These are phyloP conservation scores for Drosophila emarginata DNA, from an alignment of 2,888 invertebrate species.

Conservation along the genomic window DNA sequence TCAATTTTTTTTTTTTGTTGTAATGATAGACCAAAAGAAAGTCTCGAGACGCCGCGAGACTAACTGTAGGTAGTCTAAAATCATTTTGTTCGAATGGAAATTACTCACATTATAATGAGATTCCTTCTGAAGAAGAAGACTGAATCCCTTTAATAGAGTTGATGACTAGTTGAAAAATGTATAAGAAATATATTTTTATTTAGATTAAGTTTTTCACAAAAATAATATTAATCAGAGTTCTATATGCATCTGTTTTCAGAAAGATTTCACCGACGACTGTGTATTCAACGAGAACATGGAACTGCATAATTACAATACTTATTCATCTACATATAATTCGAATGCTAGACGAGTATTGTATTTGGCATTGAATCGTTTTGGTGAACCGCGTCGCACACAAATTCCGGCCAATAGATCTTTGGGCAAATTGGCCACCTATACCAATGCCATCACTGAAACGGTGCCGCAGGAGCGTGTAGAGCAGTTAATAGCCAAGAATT, in stretches of 20 bases:
- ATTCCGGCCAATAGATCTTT: constrained; percentile 87
- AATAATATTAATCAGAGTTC: constrained; percentile 75
- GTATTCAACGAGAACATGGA: constrained; percentile 94
- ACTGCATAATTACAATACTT: constrained; percentile 93
- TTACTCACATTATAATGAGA: constrained; percentile 1
- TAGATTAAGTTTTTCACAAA: constrained; percentile 32
- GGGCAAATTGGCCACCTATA: constrained; percentile 89
- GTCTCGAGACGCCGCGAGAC: constrained; percentile 39
- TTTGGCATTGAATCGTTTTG: constrained; percentile 89
- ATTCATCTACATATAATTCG: constrained; percentile 89
- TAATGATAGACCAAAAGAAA: constrained; percentile 45
- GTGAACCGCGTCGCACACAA: constrained; percentile 89
- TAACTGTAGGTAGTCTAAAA: constrained; percentile 25
- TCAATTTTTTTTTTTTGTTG: background rate
- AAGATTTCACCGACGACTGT: constrained; percentile 92
- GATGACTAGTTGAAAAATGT: background rate
- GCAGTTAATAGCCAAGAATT: constrained; percentile 83
- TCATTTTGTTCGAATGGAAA: constrained; percentile 13
- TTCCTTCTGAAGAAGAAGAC: background rate
- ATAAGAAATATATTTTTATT: background rate
- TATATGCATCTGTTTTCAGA: constrained; percentile 84
- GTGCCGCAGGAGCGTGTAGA: constrained; percentile 84
- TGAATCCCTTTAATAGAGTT: background rate
- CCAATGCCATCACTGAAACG: constrained; percentile 87
- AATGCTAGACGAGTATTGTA: constrained; percentile 88